Evolutionary conservation across 1,140 invertebrate genomes (phyloP), one percentile per base, ranked within the genome.

Genomic region (Stegodyphus mimosarum): DNA sequence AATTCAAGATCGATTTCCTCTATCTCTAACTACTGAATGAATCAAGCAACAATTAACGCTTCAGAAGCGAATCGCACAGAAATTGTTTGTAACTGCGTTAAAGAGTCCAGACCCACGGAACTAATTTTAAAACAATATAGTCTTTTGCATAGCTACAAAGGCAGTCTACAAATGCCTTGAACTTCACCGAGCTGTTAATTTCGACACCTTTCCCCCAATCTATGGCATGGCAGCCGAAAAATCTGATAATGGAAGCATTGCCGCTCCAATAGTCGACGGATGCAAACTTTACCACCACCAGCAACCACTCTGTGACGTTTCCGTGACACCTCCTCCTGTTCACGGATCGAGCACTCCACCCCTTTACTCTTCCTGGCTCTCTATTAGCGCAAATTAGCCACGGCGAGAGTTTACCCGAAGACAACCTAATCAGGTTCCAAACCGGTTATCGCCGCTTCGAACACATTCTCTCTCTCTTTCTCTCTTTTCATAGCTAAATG

Each of bases 351-450:
- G 33, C 33, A 33, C 33, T 33, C 33, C 18, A 53, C 11, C 64
- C 66, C 10, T 51, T n/a, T 11, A 11, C 69, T 49, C 70, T 64
- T 53, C 70, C 69, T 72, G 17, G 55, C 78, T 81, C 78, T 72
- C 78, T 81, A 81, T 81, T 81, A 81, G 78, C 78, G 48, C 78
- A 81, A 81, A 81, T 81, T 81, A 81, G 78, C 78, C 78, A 81
- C 78, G 78, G 11, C 50, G 17, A 55, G 78, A 81, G 70, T 81
- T 81, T 81, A 72, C 69, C 33, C 69, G 70, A 72, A 81, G 78
- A 81, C 78, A 81, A 81, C 69, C 78, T 81, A 81, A 81, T 81
- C 78, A 71, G 78, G 78, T 70, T 72, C 76, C 67, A 63, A 60
- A 72, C 67, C 52, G 78, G 69, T 71, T 71, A 71, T 71, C 69